Evolutionary conservation across 2,888 invertebrate species (phyloP).

Genomic region (Malacosoma neustria): DNA sequence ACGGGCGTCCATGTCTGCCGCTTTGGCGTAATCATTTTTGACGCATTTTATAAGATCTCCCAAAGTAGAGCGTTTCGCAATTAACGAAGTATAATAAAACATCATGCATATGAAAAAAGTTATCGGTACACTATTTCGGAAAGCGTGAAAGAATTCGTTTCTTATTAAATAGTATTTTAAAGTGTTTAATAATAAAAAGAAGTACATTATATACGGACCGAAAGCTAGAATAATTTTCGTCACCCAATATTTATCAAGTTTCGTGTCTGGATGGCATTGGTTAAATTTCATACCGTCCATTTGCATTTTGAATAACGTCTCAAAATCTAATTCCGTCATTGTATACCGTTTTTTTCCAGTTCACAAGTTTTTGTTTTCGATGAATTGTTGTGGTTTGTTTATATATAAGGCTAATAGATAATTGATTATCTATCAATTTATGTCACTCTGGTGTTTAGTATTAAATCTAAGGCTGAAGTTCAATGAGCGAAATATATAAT

Average conservation of each 20-base stretch:
- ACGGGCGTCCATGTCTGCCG: neutral
- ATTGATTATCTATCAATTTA: no score
- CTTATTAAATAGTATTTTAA: neutral
- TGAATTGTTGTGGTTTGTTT: no score
- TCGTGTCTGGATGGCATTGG: constrained; percentile 4
- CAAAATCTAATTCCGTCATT: constrained; percentile 1
- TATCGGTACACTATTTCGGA: neutral
- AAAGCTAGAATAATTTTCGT: constrained; percentile 1
- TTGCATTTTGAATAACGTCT: constrained; percentile 1
- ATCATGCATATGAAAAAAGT: neutral
- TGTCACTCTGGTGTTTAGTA: no score
- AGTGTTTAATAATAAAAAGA: neutral
- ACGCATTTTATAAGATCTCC: neutral
- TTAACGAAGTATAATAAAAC: neutral
- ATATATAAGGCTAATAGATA: no score
- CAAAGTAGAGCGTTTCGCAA: neutral
- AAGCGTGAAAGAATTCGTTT: neutral
- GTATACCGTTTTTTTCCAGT: no score
- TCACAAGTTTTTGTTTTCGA: no score
- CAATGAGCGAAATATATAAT: no score
- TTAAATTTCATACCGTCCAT: constrained; percentile 1
- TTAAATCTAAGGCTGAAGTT: no score
- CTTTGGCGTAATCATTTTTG: neutral
- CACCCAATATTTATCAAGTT: constrained; percentile 5
- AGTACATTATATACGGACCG: neutral